A percentile compares a stretch with the other conserved stretches of the same genome.
Conservation (phyloP, 2,888 invertebrate genomes). For the Bellardia bayeri region DNA sequence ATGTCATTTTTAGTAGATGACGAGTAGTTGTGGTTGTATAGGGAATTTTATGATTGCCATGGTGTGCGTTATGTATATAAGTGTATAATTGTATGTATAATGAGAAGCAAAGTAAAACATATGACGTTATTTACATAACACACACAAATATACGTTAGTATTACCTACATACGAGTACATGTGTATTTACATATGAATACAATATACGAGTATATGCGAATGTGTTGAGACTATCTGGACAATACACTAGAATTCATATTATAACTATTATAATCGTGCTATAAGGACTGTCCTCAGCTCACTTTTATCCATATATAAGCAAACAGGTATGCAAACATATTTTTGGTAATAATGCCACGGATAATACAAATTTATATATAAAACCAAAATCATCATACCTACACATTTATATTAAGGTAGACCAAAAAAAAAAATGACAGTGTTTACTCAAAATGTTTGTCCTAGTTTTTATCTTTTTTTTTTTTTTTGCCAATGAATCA, state of each 20-base stretch:
- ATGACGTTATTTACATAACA: constrained; percentile 31
- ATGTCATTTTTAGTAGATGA: constrained; percentile 10
- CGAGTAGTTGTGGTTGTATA: constrained; percentile 16
- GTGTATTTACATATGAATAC: neutral
- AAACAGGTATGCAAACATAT: constrained; percentile 12
- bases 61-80: neutral
- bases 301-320: neutral
- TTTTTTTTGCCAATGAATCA: too few species aligned
- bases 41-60: neutral
- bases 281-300: neutral
- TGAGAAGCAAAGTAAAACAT: constrained; percentile 37
- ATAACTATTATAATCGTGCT: neutral
- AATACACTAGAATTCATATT: constrained; percentile 16
- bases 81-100: constrained; percentile 7
- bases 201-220: neutral
- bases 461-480: too few species aligned
- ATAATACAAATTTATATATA: constrained; percentile 26
- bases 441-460: too few species aligned
- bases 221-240: neutral
- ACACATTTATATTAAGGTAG: neutral
- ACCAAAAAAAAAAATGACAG: too few species aligned
- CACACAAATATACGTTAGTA: neutral
- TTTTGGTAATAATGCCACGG: constrained; percentile 22
- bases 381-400: neutral
- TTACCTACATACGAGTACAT: too few species aligned